Evolutionary conservation across 2,888 invertebrate species (phyloP), one percentile per base, ranked within the genome.

Genomic region (Coenonympha glycerion): DNA sequence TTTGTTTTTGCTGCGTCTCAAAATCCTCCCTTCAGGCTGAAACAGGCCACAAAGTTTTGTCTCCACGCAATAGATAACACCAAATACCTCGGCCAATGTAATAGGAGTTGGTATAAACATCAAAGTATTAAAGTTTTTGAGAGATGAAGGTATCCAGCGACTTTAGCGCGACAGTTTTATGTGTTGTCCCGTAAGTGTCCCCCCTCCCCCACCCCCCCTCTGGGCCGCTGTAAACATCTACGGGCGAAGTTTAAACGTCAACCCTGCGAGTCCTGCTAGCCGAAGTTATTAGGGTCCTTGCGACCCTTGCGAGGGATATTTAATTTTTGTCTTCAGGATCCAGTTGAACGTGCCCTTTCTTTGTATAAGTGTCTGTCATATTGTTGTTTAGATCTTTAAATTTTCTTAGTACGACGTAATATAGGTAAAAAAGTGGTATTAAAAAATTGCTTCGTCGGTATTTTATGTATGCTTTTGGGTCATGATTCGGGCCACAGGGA

Each of bases 191-290:
- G 74, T 77, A 79, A 79, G 78, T 80, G 76, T 24, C 34, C 41
- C 34, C 21, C n/a, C 31, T n/a, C 33, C 66, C 70, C 64, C 64
- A 69, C 64, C 73, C 37, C 37, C 21, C 19, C n/a, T 11, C 11
- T 21, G 66, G 66, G 70, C 63, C 65, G 70, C 65, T 74, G 78
- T 80, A 81, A 80, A 80, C 79, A 79, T 69, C 68, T 63, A 71
- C 68, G 70, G 70, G 67, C 70, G 71, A 79, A 79, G 75, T 81
- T 81, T 76, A 73, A 80, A 73, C 75, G 77, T 73, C 78, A 79
- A 75, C 76, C 79, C 78, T 73, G 57, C 50, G 67, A 67, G 67
- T 66, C 66, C 68, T 69, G 66, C 64, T 70, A 62, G 58, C 61
- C 59, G 64, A 68, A 78, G 71, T 80, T 80, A 80, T 83, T 78